Conservation (phyloP, 2,797 vertebrate genomes). For the Anabacerthia variegaticeps region DNA sequence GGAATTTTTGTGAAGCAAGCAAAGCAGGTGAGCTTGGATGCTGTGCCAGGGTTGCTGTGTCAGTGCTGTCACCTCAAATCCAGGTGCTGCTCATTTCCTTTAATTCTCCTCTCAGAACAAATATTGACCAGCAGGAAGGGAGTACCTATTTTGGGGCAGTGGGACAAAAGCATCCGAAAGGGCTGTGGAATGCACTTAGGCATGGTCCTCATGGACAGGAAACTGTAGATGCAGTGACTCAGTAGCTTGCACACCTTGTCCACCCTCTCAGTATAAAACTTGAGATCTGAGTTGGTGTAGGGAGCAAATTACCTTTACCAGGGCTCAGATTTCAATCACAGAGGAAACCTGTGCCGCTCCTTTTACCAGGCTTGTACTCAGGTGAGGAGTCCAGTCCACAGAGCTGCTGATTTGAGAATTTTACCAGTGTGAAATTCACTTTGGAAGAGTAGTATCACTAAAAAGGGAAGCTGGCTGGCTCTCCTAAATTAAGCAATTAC, state of each 20-base stretch:
- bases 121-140: background rate
- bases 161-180: background rate
- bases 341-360: background rate
- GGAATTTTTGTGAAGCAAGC: background rate
- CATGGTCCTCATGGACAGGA: background rate
- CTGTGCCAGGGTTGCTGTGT: background rate
- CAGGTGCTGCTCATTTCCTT: background rate
- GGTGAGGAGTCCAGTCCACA: background rate
- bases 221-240: background rate
- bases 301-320: background rate
- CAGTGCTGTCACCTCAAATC: background rate
- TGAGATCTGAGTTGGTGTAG: background rate
- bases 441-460: slow-evolving; percentile 14
- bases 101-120: background rate
- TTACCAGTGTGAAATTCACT: background rate
- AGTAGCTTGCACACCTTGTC: background rate
- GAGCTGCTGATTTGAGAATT: background rate
- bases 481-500: slow-evolving; percentile 61
- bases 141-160: background rate
- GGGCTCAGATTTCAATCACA: background rate
- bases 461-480: slow-evolving; percentile 27
- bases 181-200: background rate
- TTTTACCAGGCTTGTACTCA: background rate
- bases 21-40: background rate
- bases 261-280: background rate